A percentile compares a stretch with the other conserved stretches of the same genome.
Conservation (phyloP, 2,888 invertebrate genomes). For the Chymomyza procnemis region DNA sequence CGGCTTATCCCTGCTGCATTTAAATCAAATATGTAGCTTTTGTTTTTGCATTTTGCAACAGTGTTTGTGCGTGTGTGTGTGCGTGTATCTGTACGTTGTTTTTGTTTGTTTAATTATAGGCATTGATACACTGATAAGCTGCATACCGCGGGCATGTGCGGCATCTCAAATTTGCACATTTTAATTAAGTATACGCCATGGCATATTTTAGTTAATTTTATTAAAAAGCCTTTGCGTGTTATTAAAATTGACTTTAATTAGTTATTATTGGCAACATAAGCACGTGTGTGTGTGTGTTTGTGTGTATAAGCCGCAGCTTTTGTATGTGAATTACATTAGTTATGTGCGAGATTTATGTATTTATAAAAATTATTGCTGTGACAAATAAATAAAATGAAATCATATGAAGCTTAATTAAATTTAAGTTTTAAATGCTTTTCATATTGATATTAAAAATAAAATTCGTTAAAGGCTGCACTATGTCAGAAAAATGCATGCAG, state of each 20-base stretch:
- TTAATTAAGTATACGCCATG: slow-evolving; percentile 63
- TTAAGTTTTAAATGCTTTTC: not conserved
- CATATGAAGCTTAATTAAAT: slow-evolving; percentile 41
- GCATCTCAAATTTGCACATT: slow-evolving; percentile 25
- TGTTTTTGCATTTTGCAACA: not conserved
- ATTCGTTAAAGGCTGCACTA: not conserved
- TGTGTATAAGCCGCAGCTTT: slow-evolving; percentile 53
- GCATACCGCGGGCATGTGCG: not conserved
- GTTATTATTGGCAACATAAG: slow-evolving; percentile 59
- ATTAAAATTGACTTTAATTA: slow-evolving; percentile 67
- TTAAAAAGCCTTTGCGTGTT: slow-evolving; percentile 39
- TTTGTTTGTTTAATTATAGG: not conserved
- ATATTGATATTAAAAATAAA: not conserved
- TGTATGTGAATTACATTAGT: slow-evolving; percentile 36
- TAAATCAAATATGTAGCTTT: slow-evolving; percentile 57
- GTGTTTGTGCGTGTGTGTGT: too few relatives aligned
- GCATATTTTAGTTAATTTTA: slow-evolving; percentile 68
- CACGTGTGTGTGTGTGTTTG: slow-evolving; percentile 15
- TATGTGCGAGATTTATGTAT: slow-evolving; percentile 51
- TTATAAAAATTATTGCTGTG: slow-evolving; percentile 56
- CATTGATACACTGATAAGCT: not conserved
- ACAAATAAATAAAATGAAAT: slow-evolving; percentile 11
- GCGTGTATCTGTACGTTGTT: slow-evolving; percentile 1
- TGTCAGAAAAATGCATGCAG: not conserved
- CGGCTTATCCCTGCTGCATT: slow-evolving; percentile 57